Evolutionary conservation across 2,113 vertebrate genomes (phyloP).

Genomic region (Uria aalge): DNA sequence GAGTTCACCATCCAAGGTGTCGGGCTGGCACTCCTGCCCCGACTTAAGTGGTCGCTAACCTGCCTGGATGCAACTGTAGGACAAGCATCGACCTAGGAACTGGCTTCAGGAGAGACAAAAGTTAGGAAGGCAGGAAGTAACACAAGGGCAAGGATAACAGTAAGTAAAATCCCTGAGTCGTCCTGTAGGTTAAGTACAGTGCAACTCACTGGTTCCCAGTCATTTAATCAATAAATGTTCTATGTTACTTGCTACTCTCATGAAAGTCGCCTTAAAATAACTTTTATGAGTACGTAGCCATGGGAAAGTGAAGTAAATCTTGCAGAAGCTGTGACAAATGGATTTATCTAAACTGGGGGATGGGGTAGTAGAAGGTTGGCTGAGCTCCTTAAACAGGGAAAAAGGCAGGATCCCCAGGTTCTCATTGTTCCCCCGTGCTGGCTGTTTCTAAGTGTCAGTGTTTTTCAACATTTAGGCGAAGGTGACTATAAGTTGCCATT

Average conservation of each 20-base stretch:
- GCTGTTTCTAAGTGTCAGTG: neutral
- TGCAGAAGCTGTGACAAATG: neutral
- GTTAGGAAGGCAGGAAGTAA: neutral
- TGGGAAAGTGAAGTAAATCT: slow-evolving; percentile 14
- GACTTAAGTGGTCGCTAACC: neutral
- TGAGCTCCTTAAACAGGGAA: neutral
- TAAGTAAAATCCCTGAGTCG: neutral
- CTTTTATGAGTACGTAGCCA: neutral
- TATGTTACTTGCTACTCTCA: neutral
- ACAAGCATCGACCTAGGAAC: neutral
- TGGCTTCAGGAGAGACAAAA: neutral
- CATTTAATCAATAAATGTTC: slow-evolving; percentile 30
- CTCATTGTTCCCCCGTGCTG: neutral
- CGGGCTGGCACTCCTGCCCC: neutral
- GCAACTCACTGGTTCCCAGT: neutral
- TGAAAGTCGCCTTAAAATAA: slow-evolving; percentile 30
- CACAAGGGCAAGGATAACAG: neutral
- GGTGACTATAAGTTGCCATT: slow-evolving; percentile 18
- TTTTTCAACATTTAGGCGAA: neutral
- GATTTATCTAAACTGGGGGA: neutral
- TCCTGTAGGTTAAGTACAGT: neutral
- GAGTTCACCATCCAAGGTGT: neutral
- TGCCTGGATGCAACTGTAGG: neutral
- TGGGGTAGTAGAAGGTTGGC: neutral
- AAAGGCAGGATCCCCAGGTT: neutral